Evolutionary conservation across 92 coral and sea anemone species (phyloP).

Genomic region (Siderastrea radians): DNA sequence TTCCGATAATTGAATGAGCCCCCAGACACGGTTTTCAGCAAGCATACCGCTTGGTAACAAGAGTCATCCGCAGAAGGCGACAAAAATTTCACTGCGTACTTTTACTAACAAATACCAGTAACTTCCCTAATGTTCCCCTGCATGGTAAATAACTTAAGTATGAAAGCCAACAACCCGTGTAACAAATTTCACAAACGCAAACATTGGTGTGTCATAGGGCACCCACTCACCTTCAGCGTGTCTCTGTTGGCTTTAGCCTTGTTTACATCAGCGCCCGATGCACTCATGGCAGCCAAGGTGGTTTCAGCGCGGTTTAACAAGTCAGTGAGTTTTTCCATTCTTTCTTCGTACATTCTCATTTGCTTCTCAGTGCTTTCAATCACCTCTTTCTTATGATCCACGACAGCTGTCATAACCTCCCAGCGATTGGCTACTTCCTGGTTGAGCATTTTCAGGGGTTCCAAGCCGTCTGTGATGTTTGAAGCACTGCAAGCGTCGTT

Average conservation of each 20-base stretch:
- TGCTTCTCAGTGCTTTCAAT: constrained; percentile 77
- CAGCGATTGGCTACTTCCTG: constrained; percentile 90
- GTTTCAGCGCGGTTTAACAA: constrained; percentile 75
- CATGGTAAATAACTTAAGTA: no score
- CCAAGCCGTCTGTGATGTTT: constrained; percentile 83
- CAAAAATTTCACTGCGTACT: no score
- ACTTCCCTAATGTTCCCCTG: no score
- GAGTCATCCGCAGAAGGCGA: no score
- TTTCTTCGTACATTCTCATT: constrained; percentile 68
- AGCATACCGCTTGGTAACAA: no score
- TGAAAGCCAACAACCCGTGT: background rate
- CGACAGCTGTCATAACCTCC: constrained; percentile 81
- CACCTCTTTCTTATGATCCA: constrained; percentile 72
- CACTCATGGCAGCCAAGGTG: constrained; percentile 69
- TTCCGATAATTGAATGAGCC: no score
- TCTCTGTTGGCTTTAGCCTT: constrained; percentile 80
- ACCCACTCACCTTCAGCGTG: constrained; percentile 75
- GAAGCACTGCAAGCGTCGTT: constrained; percentile 77
- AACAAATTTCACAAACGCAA: background rate
- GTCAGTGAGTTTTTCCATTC: constrained; percentile 55
- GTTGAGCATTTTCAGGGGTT: constrained; percentile 83
- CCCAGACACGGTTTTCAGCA: no score
- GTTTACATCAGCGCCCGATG: constrained; percentile 77
- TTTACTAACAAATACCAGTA: no score
- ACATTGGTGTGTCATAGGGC: background rate